Conservation (phyloP, 2,888 invertebrate genomes). For the Neoscelio sp. region DNA sequence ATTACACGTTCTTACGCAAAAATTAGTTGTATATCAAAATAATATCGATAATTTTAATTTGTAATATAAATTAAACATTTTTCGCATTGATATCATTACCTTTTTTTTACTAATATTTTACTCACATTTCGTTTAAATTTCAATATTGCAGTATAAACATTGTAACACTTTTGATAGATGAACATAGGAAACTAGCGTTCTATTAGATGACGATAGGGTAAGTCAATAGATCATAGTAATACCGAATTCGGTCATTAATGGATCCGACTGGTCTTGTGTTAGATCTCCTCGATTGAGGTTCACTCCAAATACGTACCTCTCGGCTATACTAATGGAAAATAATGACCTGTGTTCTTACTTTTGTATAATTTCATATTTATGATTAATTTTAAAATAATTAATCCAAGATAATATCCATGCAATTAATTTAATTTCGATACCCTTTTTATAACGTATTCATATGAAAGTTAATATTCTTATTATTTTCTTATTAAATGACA, state of each 20-base stretch:
- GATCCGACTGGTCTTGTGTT: constrained; percentile 5
- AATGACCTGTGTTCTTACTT: background rate
- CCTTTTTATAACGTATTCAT: too few species aligned
- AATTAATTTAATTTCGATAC: too few species aligned
- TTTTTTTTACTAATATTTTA: background rate
- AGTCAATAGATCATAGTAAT: constrained; percentile 25
- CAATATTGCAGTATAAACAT: background rate
- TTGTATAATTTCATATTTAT: too few species aligned
- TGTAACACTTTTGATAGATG: background rate
- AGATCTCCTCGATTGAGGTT: constrained; percentile 20
- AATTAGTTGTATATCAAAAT: background rate
- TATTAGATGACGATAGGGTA: constrained; percentile 6
- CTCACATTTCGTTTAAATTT: background rate
- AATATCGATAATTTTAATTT: background rate
- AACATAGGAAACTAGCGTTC: constrained; percentile 7
- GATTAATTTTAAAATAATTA: too few species aligned
- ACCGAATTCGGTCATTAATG: constrained; percentile 18
- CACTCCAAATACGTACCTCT: constrained; percentile 11
- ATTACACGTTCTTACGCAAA: background rate
- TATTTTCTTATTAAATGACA: too few species aligned
- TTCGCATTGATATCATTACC: too few species aligned
- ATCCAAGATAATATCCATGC: too few species aligned
- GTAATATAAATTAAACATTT: too few species aligned
- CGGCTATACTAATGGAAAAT: constrained; percentile 6
- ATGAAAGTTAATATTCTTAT: too few species aligned